phyloP scores from a whole-genome alignment of 2,113 vertebrate species.

The Megaceryle maxima region DNA sequence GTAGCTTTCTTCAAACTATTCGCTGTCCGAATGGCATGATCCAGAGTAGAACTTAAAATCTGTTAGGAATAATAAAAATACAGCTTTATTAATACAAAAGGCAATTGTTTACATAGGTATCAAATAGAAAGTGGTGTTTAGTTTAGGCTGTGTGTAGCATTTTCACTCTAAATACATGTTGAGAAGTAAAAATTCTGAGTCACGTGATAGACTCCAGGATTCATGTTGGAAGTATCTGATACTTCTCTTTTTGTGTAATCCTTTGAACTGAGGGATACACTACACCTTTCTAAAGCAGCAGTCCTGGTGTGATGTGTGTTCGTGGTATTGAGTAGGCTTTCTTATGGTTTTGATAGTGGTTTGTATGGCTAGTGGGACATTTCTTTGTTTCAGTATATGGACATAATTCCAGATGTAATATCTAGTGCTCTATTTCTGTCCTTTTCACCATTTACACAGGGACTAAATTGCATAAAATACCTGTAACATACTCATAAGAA shows the following conservation, averaged over 20 bases:
- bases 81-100: background rate
- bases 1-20: constrained; percentile 85
- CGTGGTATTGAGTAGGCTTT: background rate
- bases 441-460: background rate
- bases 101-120: background rate
- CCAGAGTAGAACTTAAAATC: constrained; percentile 81
- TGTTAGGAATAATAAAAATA: constrained; percentile 52
- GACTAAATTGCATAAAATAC: background rate
- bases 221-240: background rate
- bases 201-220: background rate
- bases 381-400: background rate
- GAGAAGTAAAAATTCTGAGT: background rate
- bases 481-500: background rate
- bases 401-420: background rate
- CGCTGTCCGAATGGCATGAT: constrained; percentile 85
- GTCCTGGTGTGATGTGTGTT: background rate
- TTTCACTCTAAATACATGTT: background rate
- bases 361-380: background rate
- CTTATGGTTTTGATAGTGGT: background rate
- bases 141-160: background rate
- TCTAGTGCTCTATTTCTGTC: background rate
- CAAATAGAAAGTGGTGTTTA: background rate
- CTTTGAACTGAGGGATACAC: background rate
- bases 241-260: background rate
- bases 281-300: background rate